Evolutionary conservation across 2,888 invertebrate genomes (phyloP), one percentile per base, ranked within the genome.

Genomic region (Sarcophaga caerulescens): DNA sequence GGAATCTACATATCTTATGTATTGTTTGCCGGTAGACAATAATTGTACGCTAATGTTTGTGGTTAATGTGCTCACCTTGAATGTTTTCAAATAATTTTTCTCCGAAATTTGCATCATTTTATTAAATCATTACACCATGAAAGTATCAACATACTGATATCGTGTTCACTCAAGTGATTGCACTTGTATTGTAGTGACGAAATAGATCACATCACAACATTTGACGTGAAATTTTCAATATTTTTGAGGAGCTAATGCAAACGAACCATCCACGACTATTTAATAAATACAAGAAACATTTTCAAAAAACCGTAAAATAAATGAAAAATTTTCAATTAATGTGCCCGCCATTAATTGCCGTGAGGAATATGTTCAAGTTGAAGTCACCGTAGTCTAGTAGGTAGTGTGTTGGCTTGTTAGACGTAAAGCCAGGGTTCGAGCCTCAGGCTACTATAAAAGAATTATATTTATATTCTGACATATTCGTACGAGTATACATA

Each of bases 191-290:
- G 92, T 84, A 93, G 88, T 75, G 97, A 96, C 74, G 97, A 96
- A 88, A 96, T 94, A 90, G 97, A 95, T 97, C 98, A 98, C 93
- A 97, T 97, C 89, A 98, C 94, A 98, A 94, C 96, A 98, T 97
- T 94, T 98, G 96, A 93, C 98, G 98, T 98, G 90, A 4, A 88
- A 86, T 63, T 47, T 89, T 76, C 79, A 69, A 23, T 17, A 66
- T 23, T 68, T 17, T 47, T 19, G 4, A 79, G 5, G 47, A 75
- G 25, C 19, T 21, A 57, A 14, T 63, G 21, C 47, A 44, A 73
- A n/a, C 35, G 35, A 35, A 35, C n/a, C 14, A 21, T 14, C 1
- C 47, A 14, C 3, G 47, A 47, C 14, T 14, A 25, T 25, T 63
- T 66, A 3, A 70, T 0, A 59, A 23, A 73, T 71, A 14, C 10